Base-by-base conservation (phyloP, 2,888 invertebrate genomes). In the Punctoribates punctum region DNA sequence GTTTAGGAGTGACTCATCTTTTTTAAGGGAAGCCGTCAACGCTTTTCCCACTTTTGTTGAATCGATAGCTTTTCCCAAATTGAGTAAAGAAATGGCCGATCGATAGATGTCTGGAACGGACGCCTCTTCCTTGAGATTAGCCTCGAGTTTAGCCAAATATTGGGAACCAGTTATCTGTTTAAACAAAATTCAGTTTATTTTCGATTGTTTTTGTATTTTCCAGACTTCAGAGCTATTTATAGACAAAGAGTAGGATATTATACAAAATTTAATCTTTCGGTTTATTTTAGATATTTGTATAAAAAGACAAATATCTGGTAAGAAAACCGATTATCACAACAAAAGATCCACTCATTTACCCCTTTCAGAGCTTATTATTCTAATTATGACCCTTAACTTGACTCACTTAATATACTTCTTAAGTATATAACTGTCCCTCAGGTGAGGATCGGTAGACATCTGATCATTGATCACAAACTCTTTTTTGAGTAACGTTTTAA, bases 11-110 rank as follows among this genome's bases (percentile, higher is more conserved):
- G 75, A 48, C 15, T 94, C 93, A 85, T 96, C 95, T 81, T 91
- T 91, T 83, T 93, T 94, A 78, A 96, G 84, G 78, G 90, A 86
- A 77, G 89, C 89, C 82, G 91, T 89, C 48, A 95, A 85, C 79
- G 89, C 88, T 83, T 91, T 90, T 0, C 89, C 86, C 27, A 91
- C 85, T 83, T 91, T 92, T 29, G 88, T 86, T 65, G 88, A 87
- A 81, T 89, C 89, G 77, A 88, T 85, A 60, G 84, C 84, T 80
- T 90, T 88, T 0, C 90, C 90, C 0, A 94, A 83, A 42, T 89
- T 87, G 80, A 88, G 88, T 73, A 92, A 84, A 0, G 91, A 87
- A 80, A 88, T 89, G 17, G 90, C 87, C 13, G 91, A 91, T 84
- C 90, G 88, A 82, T 89, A 92, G 42, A 95, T 83, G 77, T 93